Percentiles rank a stretch among this genome's conserved stretches.
Conservation (phyloP, 2,797 vertebrate genomes). For the Squalus acanthias region DNA sequence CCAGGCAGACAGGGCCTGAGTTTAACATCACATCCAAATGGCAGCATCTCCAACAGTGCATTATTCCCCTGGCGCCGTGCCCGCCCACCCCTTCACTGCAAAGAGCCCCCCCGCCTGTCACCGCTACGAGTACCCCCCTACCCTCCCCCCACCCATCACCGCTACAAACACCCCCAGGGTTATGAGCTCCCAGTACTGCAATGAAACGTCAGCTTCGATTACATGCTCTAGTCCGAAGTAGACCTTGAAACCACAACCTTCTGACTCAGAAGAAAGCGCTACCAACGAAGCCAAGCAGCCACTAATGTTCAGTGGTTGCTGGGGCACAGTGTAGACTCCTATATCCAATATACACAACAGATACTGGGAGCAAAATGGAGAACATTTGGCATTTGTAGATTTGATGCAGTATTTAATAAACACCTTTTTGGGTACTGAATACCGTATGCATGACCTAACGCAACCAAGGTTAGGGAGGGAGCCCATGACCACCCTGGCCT, state of each 20-base stretch:
- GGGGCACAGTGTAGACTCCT: neutral
- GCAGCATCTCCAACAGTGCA: neutral
- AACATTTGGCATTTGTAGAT: neutral
- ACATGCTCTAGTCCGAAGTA: too few species aligned
- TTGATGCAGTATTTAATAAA: neutral
- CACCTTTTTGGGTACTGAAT: neutral
- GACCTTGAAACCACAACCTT: neutral
- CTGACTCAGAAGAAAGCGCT: neutral
- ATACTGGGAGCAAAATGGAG: neutral
- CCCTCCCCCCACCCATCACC: neutral
- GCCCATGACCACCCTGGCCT: neutral
- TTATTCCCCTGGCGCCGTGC: neutral
- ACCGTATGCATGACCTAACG: neutral
- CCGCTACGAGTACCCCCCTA: too few species aligned
- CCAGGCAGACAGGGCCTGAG: neutral
- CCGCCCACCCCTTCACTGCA: too few species aligned
- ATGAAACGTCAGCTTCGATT: neutral
- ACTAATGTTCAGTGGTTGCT: neutral
- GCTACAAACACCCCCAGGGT: neutral
- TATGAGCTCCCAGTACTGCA: neutral
- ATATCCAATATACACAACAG: neutral
- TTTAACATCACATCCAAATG: neutral
- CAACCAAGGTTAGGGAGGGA: neutral
- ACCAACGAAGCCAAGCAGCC: neutral
- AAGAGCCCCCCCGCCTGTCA: too few species aligned